These are phyloP conservation scores for Holcopasites calliopsidis DNA, from an alignment of 1,140 invertebrate species.

Conservation along the genomic window DNA sequence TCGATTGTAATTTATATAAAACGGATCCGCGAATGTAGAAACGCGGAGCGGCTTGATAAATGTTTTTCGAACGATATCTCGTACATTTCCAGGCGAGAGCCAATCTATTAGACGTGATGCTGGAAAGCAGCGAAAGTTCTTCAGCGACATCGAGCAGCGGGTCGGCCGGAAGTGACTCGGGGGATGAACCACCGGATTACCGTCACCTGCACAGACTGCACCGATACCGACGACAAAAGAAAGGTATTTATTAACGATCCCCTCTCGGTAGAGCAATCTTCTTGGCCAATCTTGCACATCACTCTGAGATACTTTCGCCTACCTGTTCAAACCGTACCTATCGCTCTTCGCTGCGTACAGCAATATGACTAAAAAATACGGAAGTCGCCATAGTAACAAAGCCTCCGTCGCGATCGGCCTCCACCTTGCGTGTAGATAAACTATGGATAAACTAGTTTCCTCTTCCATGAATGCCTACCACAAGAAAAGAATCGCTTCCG, in stretches of 20 bases:
- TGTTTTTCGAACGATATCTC: neutral
- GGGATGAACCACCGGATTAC: conserved; percentile 83
- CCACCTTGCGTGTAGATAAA: neutral
- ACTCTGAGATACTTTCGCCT: conserved; percentile 6
- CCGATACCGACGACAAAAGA: conserved; percentile 86
- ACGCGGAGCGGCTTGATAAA: too few relatives aligned
- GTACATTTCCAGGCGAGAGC: conserved; percentile 83
- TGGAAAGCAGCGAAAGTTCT: conserved; percentile 86
- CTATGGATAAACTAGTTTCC: conserved; percentile 6
- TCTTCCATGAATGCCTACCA: neutral
- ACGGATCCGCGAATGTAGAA: too few relatives aligned
- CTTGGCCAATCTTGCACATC: conserved; percentile 34
- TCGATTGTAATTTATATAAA: too few relatives aligned
- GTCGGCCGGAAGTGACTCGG: conserved; percentile 82
- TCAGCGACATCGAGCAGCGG: conserved; percentile 84
- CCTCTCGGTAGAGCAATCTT: neutral
- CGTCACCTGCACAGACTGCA: conserved; percentile 86
- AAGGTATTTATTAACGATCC: conserved; percentile 80
- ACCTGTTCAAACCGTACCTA: neutral
- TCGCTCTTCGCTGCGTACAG: too few relatives aligned
- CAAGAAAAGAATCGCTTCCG: conserved; percentile 31
- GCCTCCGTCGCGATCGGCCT: neutral
- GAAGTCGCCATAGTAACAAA: neutral
- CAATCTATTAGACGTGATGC: conserved; percentile 87
- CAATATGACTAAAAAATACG: too few relatives aligned